Percentiles rank a stretch among this genome's conserved stretches.
These are phyloP conservation scores for Chromoteleia sp. DNA, from an alignment of 2,888 invertebrate species.

Conservation along the genomic window DNA sequence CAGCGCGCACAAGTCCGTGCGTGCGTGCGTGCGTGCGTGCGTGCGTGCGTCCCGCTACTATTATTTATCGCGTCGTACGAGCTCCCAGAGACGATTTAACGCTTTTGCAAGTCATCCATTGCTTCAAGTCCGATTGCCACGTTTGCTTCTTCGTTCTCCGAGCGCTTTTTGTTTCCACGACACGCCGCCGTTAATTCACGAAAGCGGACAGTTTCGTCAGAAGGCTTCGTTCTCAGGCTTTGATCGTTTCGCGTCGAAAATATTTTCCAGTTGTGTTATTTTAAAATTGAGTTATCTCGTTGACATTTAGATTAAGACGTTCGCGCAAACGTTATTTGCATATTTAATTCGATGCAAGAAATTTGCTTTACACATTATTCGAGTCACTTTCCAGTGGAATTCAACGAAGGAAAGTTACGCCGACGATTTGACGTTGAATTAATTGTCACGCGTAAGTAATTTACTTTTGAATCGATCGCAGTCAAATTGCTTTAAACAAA, in stretches of 20 bases:
- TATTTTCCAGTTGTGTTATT: no score
- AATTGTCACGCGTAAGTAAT: no score
- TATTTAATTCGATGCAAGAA: no score
- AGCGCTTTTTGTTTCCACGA: constrained; percentile 2
- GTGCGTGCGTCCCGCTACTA: constrained; percentile 59
- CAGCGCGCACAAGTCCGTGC: constrained; percentile 47
- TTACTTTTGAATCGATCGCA: no score
- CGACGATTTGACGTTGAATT: no score
- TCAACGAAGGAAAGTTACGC: no score
- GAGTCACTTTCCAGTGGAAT: no score
- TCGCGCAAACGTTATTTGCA: not conserved
- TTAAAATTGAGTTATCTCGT: not conserved
- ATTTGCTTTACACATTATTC: no score
- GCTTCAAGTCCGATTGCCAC: constrained; percentile 9
- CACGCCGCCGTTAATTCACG: constrained; percentile 11
- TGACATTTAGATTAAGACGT: constrained; percentile 22
- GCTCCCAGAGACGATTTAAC: constrained; percentile 55
- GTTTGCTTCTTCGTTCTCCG: no score
- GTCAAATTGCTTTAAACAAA: no score
- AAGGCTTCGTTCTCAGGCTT: no score
- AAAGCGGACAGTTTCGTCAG: not conserved
- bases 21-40: constrained; percentile 44
- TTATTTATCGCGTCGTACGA: constrained; percentile 56
- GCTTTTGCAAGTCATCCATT: constrained; percentile 63
- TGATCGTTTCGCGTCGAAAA: no score